Evolutionary conservation across 2,113 vertebrate genomes (phyloP).

Genomic region (Pseudorasbora parva): DNA sequence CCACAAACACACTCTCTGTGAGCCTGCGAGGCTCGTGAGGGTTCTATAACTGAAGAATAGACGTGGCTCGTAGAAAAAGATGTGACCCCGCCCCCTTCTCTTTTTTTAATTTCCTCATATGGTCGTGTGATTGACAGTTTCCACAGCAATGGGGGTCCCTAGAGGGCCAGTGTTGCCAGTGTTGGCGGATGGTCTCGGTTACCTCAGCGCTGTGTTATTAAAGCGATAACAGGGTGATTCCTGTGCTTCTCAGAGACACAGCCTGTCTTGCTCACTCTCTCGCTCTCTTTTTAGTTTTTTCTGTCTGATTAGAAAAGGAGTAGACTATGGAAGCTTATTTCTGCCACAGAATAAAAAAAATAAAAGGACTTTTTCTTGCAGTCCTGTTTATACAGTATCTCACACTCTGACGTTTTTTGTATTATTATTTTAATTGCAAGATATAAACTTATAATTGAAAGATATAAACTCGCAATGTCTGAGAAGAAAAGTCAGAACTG

Average conservation of each 20-base stretch:
- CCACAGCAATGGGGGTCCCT: constrained; percentile 81
- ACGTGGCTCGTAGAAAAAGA: constrained; percentile 70
- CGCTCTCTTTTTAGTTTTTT: background rate
- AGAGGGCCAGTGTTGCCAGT: constrained; percentile 79
- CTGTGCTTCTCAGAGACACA: constrained; percentile 79
- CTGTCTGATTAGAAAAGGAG: background rate
- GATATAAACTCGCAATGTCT: no score
- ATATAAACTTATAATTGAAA: no score
- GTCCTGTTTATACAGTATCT: no score
- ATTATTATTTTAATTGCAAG: no score
- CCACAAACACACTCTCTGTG: constrained; percentile 3
- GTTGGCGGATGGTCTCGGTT: constrained; percentile 83
- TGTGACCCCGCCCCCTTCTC: constrained; percentile 29
- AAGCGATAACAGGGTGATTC: constrained; percentile 91
- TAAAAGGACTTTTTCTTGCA: background rate
- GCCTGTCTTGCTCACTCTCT: constrained; percentile 6
- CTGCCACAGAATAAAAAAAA: background rate
- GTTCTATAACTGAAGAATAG: constrained; percentile 62
- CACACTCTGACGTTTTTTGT: no score
- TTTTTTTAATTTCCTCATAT: constrained; percentile 83
- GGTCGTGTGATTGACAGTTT: constrained; percentile 84
- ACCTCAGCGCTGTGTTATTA: constrained; percentile 85
- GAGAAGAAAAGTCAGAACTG: no score
- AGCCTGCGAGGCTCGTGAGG: background rate
- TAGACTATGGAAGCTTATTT: background rate